phyloP scores from a whole-genome alignment of 2,113 vertebrate genomes.

The Rhinichthys klamathensis region DNA sequence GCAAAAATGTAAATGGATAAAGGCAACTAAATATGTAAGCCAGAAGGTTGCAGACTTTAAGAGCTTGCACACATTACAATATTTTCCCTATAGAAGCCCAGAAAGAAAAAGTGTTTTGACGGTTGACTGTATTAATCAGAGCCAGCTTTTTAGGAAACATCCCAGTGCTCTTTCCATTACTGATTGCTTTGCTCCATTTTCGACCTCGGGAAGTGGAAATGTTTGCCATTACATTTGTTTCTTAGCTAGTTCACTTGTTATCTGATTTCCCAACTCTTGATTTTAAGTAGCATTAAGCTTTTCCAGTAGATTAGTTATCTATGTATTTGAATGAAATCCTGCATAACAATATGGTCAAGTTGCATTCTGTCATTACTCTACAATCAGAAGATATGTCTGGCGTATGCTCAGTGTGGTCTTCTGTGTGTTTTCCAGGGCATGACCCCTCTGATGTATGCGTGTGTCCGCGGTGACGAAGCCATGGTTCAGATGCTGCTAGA shows the following conservation, averaged over 20 bases:
- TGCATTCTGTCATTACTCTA: neutral
- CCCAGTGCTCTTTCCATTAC: slow-evolving; percentile 40
- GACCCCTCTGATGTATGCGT: slow-evolving; percentile 99
- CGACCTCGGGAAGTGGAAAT: slow-evolving; percentile 45
- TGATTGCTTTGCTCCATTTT: slow-evolving; percentile 41
- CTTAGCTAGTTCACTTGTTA: slow-evolving; percentile 33
- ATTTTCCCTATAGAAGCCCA: slow-evolving; percentile 24
- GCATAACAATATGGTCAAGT: neutral
- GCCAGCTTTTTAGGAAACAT: slow-evolving; percentile 33
- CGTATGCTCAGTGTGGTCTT: neutral
- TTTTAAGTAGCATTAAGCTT: slow-evolving; percentile 15
- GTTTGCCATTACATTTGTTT: slow-evolving; percentile 35
- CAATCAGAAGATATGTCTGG: neutral
- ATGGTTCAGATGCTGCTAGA: slow-evolving; percentile 99
- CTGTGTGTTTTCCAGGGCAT: slow-evolving; percentile 82
- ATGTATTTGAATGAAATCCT: neutral
- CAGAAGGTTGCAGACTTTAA: too few relatives aligned
- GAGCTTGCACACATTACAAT: neutral
- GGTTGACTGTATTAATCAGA: slow-evolving; percentile 38
- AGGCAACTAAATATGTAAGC: neutral
- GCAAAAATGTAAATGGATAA: neutral
- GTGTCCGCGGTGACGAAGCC: slow-evolving; percentile 95
- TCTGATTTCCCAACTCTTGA: slow-evolving; percentile 45
- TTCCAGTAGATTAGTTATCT: neutral
- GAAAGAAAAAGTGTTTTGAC: slow-evolving; percentile 11